These are phyloP conservation scores for Vespertilio murinus DNA, from an alignment of 2,797 vertebrate species.

Conservation along the genomic window DNA sequence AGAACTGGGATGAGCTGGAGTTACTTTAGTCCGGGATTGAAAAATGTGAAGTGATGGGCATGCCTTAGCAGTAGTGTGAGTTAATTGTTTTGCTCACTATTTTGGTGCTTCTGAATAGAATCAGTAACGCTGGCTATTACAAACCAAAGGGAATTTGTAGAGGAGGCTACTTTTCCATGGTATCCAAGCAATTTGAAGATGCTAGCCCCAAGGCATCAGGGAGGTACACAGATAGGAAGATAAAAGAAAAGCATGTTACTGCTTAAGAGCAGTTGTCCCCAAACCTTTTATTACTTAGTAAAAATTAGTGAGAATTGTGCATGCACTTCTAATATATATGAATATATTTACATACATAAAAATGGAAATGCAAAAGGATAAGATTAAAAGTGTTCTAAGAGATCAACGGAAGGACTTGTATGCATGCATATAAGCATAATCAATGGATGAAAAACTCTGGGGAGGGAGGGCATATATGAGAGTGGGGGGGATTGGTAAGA, in stretches of 20 bases:
- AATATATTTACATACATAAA: neutral
- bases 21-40: neutral
- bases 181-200: neutral
- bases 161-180: neutral
- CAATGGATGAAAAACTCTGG: too few relatives aligned
- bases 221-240: neutral
- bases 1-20: neutral
- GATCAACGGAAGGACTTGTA: too few relatives aligned
- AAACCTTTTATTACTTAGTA: neutral
- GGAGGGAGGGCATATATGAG: too few relatives aligned
- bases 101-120: neutral
- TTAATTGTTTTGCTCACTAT: neutral
- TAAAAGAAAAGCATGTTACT: neutral
- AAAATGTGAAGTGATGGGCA: neutral
- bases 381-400: neutral
- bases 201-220: neutral
- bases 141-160: neutral
- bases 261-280: neutral
- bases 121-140: neutral
- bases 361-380: neutral
- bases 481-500: too few relatives aligned
- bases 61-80: neutral
- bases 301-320: neutral
- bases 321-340: neutral
- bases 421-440: too few relatives aligned